Percentiles rank a stretch among this genome's conserved stretches.
These are phyloP conservation scores for Deroplatys truncata DNA, from an alignment of 2,888 invertebrate genomes.

Conservation along the genomic window DNA sequence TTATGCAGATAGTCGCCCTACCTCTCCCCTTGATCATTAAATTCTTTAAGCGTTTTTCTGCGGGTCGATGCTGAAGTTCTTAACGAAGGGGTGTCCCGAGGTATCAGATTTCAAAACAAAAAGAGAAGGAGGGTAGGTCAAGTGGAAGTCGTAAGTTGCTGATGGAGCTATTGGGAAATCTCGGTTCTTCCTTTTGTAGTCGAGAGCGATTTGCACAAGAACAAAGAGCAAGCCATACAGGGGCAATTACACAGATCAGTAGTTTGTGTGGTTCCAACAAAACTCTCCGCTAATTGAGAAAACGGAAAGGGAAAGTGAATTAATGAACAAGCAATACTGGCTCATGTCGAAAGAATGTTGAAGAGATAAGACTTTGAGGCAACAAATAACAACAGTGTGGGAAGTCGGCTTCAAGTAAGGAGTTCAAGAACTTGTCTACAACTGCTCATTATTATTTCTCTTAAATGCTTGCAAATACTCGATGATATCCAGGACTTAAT, in stretches of 20 bases:
- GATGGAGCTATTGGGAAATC: not conserved
- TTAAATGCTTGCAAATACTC: too few species aligned
- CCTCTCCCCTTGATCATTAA: not conserved
- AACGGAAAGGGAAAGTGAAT: not conserved
- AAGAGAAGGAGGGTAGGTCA: not conserved
- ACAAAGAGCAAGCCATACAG: not conserved
- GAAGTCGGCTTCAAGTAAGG: too few species aligned
- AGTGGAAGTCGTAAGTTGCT: not conserved
- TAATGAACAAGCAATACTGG: too few species aligned
- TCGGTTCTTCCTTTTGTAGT: not conserved
- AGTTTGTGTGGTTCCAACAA: not conserved
- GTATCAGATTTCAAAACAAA: not conserved
- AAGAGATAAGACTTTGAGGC: too few species aligned
- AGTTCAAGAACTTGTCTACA: too few species aligned
- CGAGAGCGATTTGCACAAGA: not conserved
- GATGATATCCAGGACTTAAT: too few species aligned
- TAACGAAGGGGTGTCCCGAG: not conserved
- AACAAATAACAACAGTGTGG: too few species aligned
- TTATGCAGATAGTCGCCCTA: too few species aligned
- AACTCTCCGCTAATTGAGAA: not conserved
- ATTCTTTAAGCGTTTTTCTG: not conserved
- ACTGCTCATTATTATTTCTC: too few species aligned
- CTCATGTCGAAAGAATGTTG: too few species aligned
- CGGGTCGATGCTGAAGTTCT: not conserved
- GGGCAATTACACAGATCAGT: not conserved